A percentile compares a stretch with the other conserved stretches of the same genome.
Conservation (phyloP, 2,888 invertebrate genomes). For the Ochropleura leucogaster region DNA sequence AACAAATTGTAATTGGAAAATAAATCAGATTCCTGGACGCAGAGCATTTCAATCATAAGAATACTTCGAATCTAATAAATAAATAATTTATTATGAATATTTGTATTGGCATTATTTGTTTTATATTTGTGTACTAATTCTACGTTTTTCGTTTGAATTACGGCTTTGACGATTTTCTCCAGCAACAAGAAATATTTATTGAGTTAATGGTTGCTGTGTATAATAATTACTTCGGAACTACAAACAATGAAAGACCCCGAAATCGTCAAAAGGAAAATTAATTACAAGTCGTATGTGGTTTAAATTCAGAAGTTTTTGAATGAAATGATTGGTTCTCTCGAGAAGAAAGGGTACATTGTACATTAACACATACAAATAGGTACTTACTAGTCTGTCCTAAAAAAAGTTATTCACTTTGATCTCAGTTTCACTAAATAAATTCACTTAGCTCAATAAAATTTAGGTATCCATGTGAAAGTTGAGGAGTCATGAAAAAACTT, state of each 20-base stretch:
- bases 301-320: slow-evolving; percentile 18
- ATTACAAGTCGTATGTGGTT: slow-evolving; percentile 29
- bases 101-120: slow-evolving; percentile 27
- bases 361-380: not conserved
- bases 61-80: slow-evolving; percentile 32
- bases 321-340: slow-evolving; percentile 36
- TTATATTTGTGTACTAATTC: not conserved
- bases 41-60: slow-evolving; percentile 65
- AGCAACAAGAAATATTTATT: not conserved
- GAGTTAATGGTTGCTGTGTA: slow-evolving; percentile 4
- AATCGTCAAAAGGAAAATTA: slow-evolving; percentile 36
- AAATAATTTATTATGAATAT: slow-evolving; percentile 33
- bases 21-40: slow-evolving; percentile 66
- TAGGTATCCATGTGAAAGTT: slow-evolving; percentile 15
- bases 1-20: slow-evolving; percentile 66
- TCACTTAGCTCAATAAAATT: slow-evolving; percentile 11
- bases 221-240: slow-evolving; percentile 33
- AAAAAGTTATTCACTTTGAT: slow-evolving; percentile 1
- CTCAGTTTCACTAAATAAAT: not conserved
- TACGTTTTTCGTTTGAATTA: not conserved
- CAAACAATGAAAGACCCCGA: slow-evolving; percentile 3
- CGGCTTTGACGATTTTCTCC: not conserved
- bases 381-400: not conserved
- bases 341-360: slow-evolving; percentile 14
- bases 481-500: slow-evolving; percentile 33